These are phyloP conservation scores for Epicampocera succincta DNA, from an alignment of 2,888 invertebrate genomes.

Conservation along the genomic window DNA sequence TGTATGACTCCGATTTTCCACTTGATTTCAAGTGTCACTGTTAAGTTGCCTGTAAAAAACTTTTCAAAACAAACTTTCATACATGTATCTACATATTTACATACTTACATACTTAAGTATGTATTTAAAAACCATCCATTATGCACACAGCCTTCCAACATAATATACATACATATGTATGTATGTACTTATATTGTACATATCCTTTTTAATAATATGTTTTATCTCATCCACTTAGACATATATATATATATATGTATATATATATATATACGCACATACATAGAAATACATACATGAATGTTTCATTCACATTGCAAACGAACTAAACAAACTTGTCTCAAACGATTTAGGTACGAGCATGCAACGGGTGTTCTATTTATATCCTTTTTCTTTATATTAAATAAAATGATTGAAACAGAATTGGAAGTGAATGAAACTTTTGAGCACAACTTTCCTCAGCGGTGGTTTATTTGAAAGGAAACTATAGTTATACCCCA, in stretches of 20 bases:
- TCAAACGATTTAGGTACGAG: neutral
- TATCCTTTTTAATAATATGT: conserved; percentile 44
- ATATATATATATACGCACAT: conserved; percentile 18
- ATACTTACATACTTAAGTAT: neutral
- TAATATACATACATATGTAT: neutral
- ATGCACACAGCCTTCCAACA: conserved; percentile 32
- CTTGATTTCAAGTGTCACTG: conserved; percentile 65
- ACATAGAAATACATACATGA: neutral
- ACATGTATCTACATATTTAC: too few relatives aligned
- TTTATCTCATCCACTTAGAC: conserved; percentile 39
- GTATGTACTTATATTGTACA: too few relatives aligned
- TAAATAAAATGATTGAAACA: too few relatives aligned
- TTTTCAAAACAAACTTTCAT: conserved; percentile 36
- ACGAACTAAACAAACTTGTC: conserved; percentile 33
- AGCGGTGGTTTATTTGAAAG: too few relatives aligned
- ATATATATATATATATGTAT: neutral
- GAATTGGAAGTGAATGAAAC: too few relatives aligned
- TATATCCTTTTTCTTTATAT: too few relatives aligned
- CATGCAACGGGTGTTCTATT: neutral
- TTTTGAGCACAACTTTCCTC: too few relatives aligned
- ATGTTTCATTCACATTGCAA: neutral
- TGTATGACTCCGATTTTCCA: conserved; percentile 48
- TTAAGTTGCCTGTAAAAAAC: conserved; percentile 50
- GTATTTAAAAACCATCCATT: neutral
- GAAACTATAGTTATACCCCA: too few relatives aligned